phyloP scores from a whole-genome alignment of 2,113 vertebrate genomes.

The Xiphophorus hellerii region DNA sequence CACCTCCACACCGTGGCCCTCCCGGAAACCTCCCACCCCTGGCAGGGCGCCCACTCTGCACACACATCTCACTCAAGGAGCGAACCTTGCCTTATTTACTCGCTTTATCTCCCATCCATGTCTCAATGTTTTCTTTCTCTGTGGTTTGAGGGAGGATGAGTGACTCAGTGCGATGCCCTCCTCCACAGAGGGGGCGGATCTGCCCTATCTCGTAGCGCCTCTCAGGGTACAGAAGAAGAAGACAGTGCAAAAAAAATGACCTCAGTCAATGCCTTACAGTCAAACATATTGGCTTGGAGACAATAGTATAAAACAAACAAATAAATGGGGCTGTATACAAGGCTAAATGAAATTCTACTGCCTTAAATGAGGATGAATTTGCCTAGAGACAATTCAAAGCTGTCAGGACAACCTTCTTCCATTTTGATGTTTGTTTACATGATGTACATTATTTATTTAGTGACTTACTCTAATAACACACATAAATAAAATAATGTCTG shows the following conservation, averaged over 20 bases:
- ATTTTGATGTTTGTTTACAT: constrained; percentile 53
- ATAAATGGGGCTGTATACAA: constrained; percentile 72
- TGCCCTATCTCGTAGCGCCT: constrained; percentile 73
- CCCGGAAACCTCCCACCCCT: constrained; percentile 88
- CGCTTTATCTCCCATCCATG: constrained; percentile 61
- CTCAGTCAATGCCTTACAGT: constrained; percentile 78
- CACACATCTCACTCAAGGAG: constrained; percentile 80
- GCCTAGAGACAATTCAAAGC: constrained; percentile 67
- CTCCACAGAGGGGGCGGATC: constrained; percentile 78
- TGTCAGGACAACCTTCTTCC: constrained; percentile 59
- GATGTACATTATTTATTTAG: constrained; percentile 63
- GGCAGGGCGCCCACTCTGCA: constrained; percentile 85
- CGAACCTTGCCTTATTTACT: constrained; percentile 69
- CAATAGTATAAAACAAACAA: constrained; percentile 77
- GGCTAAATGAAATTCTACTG: constrained; percentile 72
- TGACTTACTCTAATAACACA: constrained; percentile 45
- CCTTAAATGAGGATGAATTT: constrained; percentile 71
- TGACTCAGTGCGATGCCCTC: constrained; percentile 79
- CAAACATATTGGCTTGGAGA: constrained; percentile 76
- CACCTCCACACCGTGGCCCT: constrained; percentile 87
- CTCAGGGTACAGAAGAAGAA: constrained; percentile 72
- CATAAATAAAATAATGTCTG: constrained; percentile 45
- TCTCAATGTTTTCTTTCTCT: constrained; percentile 60
- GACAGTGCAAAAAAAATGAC: constrained; percentile 77
- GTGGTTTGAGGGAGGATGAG: constrained; percentile 76